Evolutionary conservation across 1,140 invertebrate genomes (phyloP).

Genomic region (Helicorthomorpha holstii): DNA sequence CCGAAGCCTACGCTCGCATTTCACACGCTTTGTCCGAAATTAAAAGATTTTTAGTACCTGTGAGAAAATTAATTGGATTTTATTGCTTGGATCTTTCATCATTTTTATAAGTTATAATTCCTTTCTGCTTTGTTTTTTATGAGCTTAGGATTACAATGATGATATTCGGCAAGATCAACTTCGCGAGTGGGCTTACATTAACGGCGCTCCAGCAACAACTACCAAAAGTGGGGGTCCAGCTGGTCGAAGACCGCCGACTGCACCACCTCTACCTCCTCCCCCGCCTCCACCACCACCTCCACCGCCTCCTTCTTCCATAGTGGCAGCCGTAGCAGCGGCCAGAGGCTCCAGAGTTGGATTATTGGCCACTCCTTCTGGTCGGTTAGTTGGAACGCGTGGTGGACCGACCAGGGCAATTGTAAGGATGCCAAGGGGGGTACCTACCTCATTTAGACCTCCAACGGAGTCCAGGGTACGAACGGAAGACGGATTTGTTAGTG

Average conservation of each 20-base stretch:
- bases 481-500: not conserved
- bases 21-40: conserved; percentile 74
- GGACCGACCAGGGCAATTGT: conserved; percentile 10
- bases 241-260: conserved; percentile 2
- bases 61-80: conserved; percentile 13
- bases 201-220: conserved; percentile 8
- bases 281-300: not conserved
- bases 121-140: not conserved
- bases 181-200: conserved; percentile 40
- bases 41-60: conserved; percentile 29
- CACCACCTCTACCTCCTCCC: not conserved
- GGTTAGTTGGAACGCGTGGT: conserved; percentile 12
- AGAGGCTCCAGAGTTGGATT: not conserved
- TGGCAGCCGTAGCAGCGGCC: not conserved
- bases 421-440: conserved; percentile 5
- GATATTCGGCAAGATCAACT: conserved; percentile 61
- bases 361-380: not conserved
- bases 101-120: not conserved
- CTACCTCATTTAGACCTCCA: conserved; percentile 20
- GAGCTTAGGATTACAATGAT: conserved; percentile 43
- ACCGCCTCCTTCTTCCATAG: not conserved
- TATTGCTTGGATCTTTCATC: not conserved
- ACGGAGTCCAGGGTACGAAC: not conserved
- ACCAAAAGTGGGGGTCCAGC: conserved; percentile 4
- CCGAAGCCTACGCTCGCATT: conserved; percentile 78